A percentile compares a stretch with the other conserved stretches of the same genome.
phyloP scores from a whole-genome alignment of 23 tunicate genomes.

The Ciona savignyi region DNA sequence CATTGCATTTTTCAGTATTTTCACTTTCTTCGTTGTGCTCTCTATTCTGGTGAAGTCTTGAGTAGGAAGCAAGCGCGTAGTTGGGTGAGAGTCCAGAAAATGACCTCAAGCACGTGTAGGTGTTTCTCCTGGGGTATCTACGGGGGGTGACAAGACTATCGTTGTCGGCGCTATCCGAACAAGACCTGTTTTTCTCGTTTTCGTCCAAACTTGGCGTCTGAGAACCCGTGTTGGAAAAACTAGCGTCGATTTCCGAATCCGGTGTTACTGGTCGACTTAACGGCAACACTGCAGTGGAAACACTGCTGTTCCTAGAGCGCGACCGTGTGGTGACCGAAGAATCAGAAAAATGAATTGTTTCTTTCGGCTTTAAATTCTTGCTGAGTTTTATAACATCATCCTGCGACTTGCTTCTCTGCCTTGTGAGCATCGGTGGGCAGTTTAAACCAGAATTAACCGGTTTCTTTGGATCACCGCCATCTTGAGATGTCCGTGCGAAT shows the following conservation, averaged over 20 bases:
- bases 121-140: slow-evolving; percentile 65
- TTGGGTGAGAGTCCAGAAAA: slow-evolving; percentile 84
- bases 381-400: neutral
- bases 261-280: neutral
- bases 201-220: neutral
- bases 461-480: neutral
- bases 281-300: neutral
- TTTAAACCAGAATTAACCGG: neutral
- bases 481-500: neutral
- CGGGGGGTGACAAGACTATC: slow-evolving; percentile 12
- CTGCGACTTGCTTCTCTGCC: slow-evolving; percentile 6
- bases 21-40: no score
- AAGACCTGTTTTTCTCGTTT: neutral
- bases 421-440: neutral
- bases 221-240: neutral
- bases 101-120: slow-evolving; percentile 70
- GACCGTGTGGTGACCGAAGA: neutral
- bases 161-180: neutral
- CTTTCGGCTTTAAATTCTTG: neutral
- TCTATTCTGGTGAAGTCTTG: slow-evolving; percentile 7
- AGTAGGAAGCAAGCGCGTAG: slow-evolving; percentile 74
- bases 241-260: neutral
- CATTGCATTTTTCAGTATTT: no score
- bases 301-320: neutral
- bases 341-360: neutral